phyloP scores from a whole-genome alignment of 2,888 invertebrate genomes.

The Lingula anatina region DNA sequence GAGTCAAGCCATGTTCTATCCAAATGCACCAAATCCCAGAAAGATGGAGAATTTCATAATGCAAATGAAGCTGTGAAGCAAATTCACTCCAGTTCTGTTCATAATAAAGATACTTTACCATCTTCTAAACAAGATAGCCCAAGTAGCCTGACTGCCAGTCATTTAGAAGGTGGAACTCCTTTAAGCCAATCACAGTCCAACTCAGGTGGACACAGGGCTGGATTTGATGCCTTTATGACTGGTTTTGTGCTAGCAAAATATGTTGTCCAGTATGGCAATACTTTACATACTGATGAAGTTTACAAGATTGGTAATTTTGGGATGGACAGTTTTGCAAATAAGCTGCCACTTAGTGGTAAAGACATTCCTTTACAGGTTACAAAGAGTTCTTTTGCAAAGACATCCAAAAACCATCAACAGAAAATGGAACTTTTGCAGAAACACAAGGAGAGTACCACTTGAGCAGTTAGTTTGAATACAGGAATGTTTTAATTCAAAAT shows the following conservation, averaged over 20 bases:
- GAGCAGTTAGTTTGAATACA: no score
- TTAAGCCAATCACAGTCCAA: neutral
- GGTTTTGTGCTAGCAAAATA: constrained; percentile 48
- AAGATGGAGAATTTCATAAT: neutral
- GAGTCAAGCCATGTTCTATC: neutral
- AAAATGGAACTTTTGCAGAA: no score
- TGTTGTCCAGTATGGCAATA: constrained; percentile 19
- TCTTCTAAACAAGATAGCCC: no score
- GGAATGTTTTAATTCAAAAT: no score
- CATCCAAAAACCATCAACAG: constrained; percentile 36
- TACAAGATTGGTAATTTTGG: constrained; percentile 13
- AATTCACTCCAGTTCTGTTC: no score
- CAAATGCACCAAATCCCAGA: neutral
- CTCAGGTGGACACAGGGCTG: constrained; percentile 48
- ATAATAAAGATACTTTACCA: no score
- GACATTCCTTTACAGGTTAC: constrained; percentile 47
- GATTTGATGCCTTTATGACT: constrained; percentile 55
- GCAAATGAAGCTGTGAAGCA: neutral
- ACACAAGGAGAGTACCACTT: no score
- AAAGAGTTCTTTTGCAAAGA: constrained; percentile 45
- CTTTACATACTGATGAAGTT: constrained; percentile 1
- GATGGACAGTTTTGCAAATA: constrained; percentile 38
- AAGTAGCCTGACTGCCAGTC: neutral
- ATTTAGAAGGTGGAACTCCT: no score
- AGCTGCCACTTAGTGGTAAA: constrained; percentile 50